Base-by-base conservation (phyloP, 2,888 invertebrate genomes). In the Galerucella pusilla region DNA sequence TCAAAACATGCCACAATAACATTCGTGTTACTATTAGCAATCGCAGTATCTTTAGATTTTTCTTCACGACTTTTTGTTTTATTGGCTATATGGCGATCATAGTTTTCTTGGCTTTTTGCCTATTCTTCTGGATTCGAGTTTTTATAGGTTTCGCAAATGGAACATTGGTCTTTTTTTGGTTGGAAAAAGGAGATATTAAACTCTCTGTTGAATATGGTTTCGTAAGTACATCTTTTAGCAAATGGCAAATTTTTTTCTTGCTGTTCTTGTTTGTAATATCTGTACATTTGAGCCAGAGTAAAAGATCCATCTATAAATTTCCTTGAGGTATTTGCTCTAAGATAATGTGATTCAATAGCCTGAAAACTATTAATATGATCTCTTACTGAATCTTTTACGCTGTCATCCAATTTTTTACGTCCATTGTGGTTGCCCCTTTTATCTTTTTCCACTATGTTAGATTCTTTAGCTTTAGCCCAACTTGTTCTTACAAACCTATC, bases 1-100 rank as follows among this genome's bases (percentile, higher is more conserved):
- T 61, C 61, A 14, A 11, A 61, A 61, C 61, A 61, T 20, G 61
- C 61, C 16, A 61, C 28, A 28, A 75, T 67, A 74, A 16, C 11
- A n/a, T 75, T 68, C 11, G 12, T 12, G 2, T 46, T 4, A 12
- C 11, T 12, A 0, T 12, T 46, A 12, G 46, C 46, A 46, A 12
- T 2, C 52, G 14, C 52, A 5, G 6, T 52, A 52, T 52, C 52
- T 52, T n/a, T 52, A n/a, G 52, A 2, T 52, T 52, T 52, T 52
- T 52, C 52, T n/a, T 52, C 52, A n/a, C 5, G 52, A 6, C n/a
- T 52, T 52, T 52, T 52, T 14, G 2, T 52, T 52, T 52, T 52
- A 52, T n/a, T 52, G 2, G 52, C 52, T 7, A 52, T 52, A 52
- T 52, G n/a, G 7, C 6, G 14, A 52, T 52, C n/a, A 52, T 52